phyloP scores from a whole-genome alignment of 1,140 invertebrate species.

The Archivesica marissinica region DNA sequence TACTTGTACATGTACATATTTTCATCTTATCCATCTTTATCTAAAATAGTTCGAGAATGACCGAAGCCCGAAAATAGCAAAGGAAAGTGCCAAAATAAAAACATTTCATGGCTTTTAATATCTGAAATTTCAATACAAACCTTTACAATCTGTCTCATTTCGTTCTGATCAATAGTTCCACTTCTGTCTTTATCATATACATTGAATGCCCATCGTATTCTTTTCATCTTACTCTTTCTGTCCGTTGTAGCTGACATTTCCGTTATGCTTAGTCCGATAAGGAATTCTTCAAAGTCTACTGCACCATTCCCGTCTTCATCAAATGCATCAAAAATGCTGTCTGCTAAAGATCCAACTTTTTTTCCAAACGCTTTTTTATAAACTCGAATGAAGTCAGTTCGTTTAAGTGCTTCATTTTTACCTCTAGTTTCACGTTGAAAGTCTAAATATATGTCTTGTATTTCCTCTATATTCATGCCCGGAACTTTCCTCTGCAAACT shows the following conservation, averaged over 20 bases:
- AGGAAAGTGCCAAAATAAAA: neutral
- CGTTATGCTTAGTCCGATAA: constrained; percentile 41
- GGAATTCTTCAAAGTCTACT: constrained; percentile 50
- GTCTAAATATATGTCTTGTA: constrained; percentile 19
- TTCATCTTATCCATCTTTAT: too few relatives aligned
- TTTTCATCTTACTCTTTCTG: neutral
- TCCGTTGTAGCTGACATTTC: constrained; percentile 13
- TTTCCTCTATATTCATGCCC: constrained; percentile 40
- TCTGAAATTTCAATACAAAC: constrained; percentile 19
- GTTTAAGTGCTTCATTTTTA: neutral
- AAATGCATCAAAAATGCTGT: constrained; percentile 41
- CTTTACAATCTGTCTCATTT: constrained; percentile 49
- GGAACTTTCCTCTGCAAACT: constrained; percentile 41
- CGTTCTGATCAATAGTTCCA: constrained; percentile 41
- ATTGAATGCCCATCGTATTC: constrained; percentile 47
- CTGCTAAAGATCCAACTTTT: neutral
- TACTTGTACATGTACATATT: too few relatives aligned
- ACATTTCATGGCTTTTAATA: too few relatives aligned
- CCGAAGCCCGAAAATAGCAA: too few relatives aligned
- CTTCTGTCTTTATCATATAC: constrained; percentile 52
- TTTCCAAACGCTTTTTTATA: constrained; percentile 38
- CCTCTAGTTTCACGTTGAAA: constrained; percentile 9
- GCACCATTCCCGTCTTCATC: constrained; percentile 29
- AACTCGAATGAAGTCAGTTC: constrained; percentile 45
- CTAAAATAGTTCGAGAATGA: too few relatives aligned